Base-by-base conservation (phyloP, 2,888 invertebrate species). In the Drosophila mercatorum region DNA sequence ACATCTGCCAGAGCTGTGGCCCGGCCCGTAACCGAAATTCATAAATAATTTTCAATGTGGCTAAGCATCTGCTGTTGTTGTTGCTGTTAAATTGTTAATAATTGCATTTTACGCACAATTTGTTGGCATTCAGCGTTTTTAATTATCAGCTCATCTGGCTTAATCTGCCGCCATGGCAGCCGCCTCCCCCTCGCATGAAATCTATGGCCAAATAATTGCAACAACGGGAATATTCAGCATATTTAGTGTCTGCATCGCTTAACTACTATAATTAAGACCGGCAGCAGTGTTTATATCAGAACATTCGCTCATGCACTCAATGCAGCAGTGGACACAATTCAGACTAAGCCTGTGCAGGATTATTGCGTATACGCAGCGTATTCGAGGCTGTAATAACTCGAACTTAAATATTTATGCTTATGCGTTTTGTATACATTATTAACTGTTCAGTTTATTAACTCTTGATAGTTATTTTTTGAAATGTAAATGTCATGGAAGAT, bases 131-230 rank as follows among this genome's bases (percentile, higher is more conserved):
- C 81, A 72, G 49, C 68, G 73, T 81, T 81, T 70, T 83, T 79
- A 71, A 84, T 84, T 81, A 84, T 73, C 65, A 69, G 44, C 62
- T 71, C 81, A 75, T 87, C 72, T 64, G 65, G 66, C 78, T 81
- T 65, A 67, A 73, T 67, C 79, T 75, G 58, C 43, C 26, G 43
- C 17, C 12, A 40, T 65, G 53, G 44, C 38, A 60, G 22, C 14
- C 36, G 5, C 14, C 28, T 3, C 0, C 36, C 36, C 17, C 3
- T 10, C 11, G 17, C 14, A 5, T 12, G 61, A 64, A 83, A 69
- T 80, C 56, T 36, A 43, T 72, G 51, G 57, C 59, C 59, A 68
- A 72, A 72, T 65, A 65, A 72, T 72, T 68, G 49, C 43, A n/a
- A 11, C 38, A 57, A 47, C 8, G 28, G 36, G 3, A 34, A 55